phyloP scores from a whole-genome alignment of 2,797 vertebrate genomes.

The Brachyrhaphis roseni region DNA sequence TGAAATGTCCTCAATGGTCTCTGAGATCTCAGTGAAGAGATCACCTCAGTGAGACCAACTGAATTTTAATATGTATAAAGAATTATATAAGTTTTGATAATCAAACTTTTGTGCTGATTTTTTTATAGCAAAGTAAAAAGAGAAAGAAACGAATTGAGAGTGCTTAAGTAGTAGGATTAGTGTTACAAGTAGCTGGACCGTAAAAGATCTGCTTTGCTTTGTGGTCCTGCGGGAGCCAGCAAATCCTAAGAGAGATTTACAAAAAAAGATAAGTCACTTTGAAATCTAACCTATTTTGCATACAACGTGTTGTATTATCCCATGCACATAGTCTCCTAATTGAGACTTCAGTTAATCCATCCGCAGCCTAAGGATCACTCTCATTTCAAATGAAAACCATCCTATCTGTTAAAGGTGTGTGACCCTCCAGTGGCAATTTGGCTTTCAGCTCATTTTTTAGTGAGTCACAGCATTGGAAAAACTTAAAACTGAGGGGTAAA shows the following conservation, averaged over 20 bases:
- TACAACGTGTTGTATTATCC: constrained; percentile 5
- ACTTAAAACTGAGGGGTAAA: neutral
- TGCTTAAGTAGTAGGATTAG: constrained; percentile 48
- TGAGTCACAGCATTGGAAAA: neutral
- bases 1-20: constrained; percentile 56
- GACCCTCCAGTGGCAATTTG: neutral
- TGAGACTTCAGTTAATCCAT: neutral
- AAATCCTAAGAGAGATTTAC: constrained; percentile 37
- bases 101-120: neutral
- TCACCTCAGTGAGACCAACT: constrained; percentile 21
- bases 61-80: neutral
- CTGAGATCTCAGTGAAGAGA: constrained; percentile 26
- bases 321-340: neutral
- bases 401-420: neutral
- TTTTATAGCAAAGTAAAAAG: constrained; percentile 14
- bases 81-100: neutral
- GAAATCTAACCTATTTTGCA: constrained; percentile 33
- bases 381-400: neutral
- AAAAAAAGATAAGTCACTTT: constrained; percentile 28
- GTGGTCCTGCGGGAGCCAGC: constrained; percentile 30
- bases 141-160: constrained; percentile 13
- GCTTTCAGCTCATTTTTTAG: constrained; percentile 3
- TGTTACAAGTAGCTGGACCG: constrained; percentile 18
- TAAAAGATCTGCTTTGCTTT: constrained; percentile 33
- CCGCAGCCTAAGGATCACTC: neutral